A percentile compares a stretch with the other conserved stretches of the same genome.
These are phyloP conservation scores for Octopus sinensis DNA, from an alignment of 1,140 invertebrate species.

Conservation along the genomic window DNA sequence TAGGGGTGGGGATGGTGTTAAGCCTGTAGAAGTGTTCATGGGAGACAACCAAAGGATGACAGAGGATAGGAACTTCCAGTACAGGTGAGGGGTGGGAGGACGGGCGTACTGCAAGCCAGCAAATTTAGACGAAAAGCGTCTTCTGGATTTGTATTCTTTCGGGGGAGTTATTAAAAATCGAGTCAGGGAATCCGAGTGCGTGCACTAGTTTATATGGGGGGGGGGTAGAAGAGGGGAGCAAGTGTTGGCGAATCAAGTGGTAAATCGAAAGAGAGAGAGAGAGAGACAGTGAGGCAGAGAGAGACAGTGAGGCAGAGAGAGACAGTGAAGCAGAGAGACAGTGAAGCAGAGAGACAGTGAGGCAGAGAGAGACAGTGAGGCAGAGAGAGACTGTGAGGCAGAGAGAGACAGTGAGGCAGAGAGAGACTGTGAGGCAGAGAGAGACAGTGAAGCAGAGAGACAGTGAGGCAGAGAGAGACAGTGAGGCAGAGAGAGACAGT, in stretches of 20 bases:
- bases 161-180: too few relatives aligned
- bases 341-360: background rate
- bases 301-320: background rate
- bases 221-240: background rate
- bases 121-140: too few relatives aligned
- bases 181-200: too few relatives aligned
- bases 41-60: too few relatives aligned
- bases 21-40: too few relatives aligned
- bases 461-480: background rate
- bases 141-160: too few relatives aligned
- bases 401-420: background rate
- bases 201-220: background rate
- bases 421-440: background rate
- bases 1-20: too few relatives aligned
- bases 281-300: background rate
- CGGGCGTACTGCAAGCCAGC: too few relatives aligned
- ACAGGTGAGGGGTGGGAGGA: too few relatives aligned
- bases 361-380: background rate
- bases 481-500: background rate
- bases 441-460: background rate
- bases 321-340: background rate
- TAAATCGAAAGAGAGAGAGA: background rate
- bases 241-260: background rate
- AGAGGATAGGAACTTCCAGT: too few relatives aligned
- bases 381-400: background rate